These are phyloP conservation scores for Lottia scabra DNA, from an alignment of 2,888 invertebrate genomes.

Conservation along the genomic window DNA sequence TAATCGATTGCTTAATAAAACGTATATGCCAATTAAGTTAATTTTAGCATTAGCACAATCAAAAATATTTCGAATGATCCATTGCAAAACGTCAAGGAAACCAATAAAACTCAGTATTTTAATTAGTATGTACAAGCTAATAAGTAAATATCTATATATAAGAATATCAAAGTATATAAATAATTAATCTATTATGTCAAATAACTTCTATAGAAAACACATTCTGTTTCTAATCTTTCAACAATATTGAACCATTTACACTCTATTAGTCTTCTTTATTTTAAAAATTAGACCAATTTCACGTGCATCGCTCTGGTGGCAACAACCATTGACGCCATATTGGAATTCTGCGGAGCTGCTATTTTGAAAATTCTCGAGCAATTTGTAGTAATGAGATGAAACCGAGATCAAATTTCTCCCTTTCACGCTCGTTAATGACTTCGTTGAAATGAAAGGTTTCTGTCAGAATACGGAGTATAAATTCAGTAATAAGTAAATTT, in stretches of 20 bases:
- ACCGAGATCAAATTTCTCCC: not conserved
- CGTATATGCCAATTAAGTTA: too few species aligned
- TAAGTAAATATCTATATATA: too few species aligned
- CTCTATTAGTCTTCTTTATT: not conserved
- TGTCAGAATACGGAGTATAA: not conserved
- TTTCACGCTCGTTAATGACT: not conserved
- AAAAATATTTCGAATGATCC: too few species aligned
- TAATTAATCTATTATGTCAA: not conserved
- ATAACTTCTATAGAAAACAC: not conserved
- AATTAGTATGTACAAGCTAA: too few species aligned
- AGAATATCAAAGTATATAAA: not conserved
- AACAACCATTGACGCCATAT: conserved; percentile 1
- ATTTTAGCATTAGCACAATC: too few species aligned
- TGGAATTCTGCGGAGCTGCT: not conserved
- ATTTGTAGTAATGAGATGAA: conserved; percentile 5
- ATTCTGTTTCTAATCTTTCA: not conserved
- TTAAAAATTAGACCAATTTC: not conserved
- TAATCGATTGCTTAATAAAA: too few species aligned
- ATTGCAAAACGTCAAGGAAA: too few species aligned
- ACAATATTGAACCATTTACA: not conserved
- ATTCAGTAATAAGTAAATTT: not conserved
- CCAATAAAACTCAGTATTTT: too few species aligned
- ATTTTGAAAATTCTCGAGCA: conserved; percentile 2
- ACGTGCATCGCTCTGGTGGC: not conserved
- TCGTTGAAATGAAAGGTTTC: conserved; percentile 3